These are phyloP conservation scores for Laterallus jamaicensis DNA, from an alignment of 2,113 vertebrate species.

Conservation along the genomic window DNA sequence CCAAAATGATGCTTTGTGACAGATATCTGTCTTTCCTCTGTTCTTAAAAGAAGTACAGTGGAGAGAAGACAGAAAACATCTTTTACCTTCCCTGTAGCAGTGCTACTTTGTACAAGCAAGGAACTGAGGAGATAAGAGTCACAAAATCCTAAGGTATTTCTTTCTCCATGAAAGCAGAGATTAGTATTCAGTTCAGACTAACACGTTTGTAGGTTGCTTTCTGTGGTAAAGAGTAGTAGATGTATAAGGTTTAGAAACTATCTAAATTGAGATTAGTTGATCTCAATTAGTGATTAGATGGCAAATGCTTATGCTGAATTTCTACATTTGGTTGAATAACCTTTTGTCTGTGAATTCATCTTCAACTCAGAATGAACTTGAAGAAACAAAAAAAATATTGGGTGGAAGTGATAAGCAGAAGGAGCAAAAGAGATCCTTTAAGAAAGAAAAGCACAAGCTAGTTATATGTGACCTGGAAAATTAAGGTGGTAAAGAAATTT, in stretches of 20 bases:
- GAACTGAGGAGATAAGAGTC: neutral
- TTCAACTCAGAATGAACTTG: neutral
- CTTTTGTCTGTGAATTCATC: neutral
- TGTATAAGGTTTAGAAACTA: neutral
- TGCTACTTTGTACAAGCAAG: neutral
- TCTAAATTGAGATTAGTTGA: neutral
- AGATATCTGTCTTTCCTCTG: neutral
- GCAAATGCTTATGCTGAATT: neutral
- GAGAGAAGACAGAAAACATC: neutral
- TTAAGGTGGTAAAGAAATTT: neutral
- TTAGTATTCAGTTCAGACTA: neutral
- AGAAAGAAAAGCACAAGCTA: neutral
- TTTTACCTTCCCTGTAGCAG: constrained; percentile 43
- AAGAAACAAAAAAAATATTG: neutral
- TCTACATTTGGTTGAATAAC: neutral
- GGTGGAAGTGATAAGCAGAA: neutral
- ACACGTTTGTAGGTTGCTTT: neutral
- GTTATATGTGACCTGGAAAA: neutral
- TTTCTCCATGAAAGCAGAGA: neutral
- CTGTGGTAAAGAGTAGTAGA: neutral
- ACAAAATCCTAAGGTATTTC: neutral
- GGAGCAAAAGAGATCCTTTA: neutral
- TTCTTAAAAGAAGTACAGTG: neutral
- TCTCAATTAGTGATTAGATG: neutral
- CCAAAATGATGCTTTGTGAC: neutral